Evolutionary conservation across 2,113 vertebrate species (phyloP).

Genomic region (Microcebus ravelobensis): DNA sequence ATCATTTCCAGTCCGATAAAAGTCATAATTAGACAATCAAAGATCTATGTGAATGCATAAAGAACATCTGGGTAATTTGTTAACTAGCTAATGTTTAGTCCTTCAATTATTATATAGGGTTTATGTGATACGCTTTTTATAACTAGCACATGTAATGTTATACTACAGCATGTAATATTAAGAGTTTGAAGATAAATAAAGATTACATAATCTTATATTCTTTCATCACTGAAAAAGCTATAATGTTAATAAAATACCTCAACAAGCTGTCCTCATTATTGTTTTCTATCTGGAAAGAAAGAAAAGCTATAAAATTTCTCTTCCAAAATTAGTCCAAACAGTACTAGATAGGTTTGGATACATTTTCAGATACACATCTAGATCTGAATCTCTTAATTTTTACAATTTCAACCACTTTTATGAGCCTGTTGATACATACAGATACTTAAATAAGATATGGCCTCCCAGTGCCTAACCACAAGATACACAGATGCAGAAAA

Average conservation of each 20-base stretch:
- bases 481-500: neutral
- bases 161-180: neutral
- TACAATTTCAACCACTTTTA: slow-evolving; percentile 9
- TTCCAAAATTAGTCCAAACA: slow-evolving; percentile 72
- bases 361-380: slow-evolving; percentile 68
- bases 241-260: slow-evolving; percentile 2
- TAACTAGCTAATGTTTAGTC: slow-evolving; percentile 23
- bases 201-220: neutral
- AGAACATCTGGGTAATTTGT: slow-evolving; percentile 44
- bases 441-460: neutral
- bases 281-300: slow-evolving; percentile 69
- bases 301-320: slow-evolving; percentile 68
- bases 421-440: neutral
- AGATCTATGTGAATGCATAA: neutral
- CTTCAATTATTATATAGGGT: neutral
- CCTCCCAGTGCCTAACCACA: neutral
- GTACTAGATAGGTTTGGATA: slow-evolving; percentile 35
- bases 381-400: slow-evolving; percentile 59
- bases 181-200: slow-evolving; percentile 31
- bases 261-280: slow-evolving; percentile 22
- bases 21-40: slow-evolving; percentile 50
- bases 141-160: neutral
- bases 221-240: neutral
- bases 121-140: neutral
- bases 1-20: slow-evolving; percentile 47